These are phyloP conservation scores for Sebastes baramenuke DNA, from an alignment of 2,797 vertebrate genomes.

Conservation along the genomic window DNA sequence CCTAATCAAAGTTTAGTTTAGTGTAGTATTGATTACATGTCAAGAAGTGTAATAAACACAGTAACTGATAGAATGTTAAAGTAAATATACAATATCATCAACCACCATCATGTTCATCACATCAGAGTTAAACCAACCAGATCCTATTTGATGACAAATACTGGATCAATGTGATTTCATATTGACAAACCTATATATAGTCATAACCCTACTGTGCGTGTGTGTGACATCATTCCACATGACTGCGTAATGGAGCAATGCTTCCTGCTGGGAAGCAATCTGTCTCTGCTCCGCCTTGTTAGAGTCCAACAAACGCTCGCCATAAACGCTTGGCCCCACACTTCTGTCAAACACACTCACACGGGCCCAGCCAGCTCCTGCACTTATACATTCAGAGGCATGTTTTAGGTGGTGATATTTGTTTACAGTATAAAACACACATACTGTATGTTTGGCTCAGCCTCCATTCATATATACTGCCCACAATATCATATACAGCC, in stretches of 20 bases:
- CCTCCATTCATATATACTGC: not conserved
- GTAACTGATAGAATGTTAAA: not conserved
- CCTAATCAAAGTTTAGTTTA: not conserved
- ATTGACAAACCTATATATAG: not conserved
- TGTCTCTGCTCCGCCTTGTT: constrained; percentile 55
- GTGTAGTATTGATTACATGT: not conserved
- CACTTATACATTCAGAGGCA: not conserved
- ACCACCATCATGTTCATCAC: not conserved
- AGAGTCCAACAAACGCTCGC: constrained; percentile 46
- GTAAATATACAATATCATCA: not conserved
- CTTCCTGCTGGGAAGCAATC: constrained; percentile 61
- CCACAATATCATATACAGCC: not conserved
- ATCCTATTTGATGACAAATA: not conserved
- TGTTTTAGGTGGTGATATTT: not conserved
- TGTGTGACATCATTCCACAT: not conserved
- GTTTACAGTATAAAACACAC: not conserved
- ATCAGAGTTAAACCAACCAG: not conserved
- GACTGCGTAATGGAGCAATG: constrained; percentile 17
- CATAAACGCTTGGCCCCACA: constrained; percentile 24
- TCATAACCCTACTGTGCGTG: not conserved
- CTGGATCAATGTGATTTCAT: not conserved
- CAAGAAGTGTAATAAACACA: not conserved
- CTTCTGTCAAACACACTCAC: not conserved
- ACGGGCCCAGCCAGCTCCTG: not conserved
- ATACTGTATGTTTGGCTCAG: not conserved